Conservation (phyloP, 2,113 vertebrate species). For the Acrocephalus arundinaceus region DNA sequence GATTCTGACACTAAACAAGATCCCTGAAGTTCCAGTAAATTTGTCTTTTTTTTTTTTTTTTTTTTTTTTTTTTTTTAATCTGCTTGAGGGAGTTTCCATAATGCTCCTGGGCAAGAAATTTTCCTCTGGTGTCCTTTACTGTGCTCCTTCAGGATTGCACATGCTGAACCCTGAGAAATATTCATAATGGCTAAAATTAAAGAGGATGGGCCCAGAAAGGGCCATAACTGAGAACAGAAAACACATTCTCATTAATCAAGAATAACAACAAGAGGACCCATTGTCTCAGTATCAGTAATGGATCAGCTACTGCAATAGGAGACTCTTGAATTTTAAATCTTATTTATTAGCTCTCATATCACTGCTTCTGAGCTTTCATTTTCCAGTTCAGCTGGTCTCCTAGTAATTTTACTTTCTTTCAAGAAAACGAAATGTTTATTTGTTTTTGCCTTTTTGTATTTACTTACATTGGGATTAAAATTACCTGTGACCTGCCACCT, state of each 20-base stretch:
- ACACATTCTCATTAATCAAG: background rate
- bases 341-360: background rate
- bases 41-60: background rate
- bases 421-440: background rate
- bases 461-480: slow-evolving; percentile 7
- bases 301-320: background rate
- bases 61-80: background rate
- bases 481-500: background rate
- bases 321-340: background rate
- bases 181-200: background rate
- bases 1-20: slow-evolving; percentile 2
- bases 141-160: background rate
- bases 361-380: background rate
- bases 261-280: background rate
- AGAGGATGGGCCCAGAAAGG: background rate
- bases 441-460: background rate
- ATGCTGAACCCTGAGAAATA: background rate
- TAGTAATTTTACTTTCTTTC: background rate
- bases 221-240: background rate
- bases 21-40: background rate
- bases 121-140: background rate
- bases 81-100: background rate
- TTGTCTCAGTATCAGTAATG: background rate
- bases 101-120: background rate
- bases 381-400: background rate